These are phyloP conservation scores for Polymixis lichenea DNA, from an alignment of 2,888 invertebrate species.

Conservation along the genomic window DNA sequence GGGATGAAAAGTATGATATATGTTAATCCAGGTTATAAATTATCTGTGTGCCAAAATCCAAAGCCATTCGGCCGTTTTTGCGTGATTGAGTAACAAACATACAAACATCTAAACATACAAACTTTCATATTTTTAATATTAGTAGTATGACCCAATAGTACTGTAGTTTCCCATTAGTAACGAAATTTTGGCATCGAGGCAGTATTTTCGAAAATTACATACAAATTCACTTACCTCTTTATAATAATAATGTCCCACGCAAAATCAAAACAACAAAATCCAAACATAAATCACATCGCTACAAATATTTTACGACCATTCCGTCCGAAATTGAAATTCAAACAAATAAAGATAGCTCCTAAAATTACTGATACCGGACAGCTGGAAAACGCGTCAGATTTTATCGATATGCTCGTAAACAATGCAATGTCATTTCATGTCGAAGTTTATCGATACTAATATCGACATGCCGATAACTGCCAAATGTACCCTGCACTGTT, in stretches of 20 bases:
- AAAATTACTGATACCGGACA: slow-evolving; percentile 55
- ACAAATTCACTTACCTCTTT: too few relatives aligned
- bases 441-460: slow-evolving; percentile 59
- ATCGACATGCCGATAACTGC: slow-evolving; percentile 42
- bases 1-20: too few relatives aligned
- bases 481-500: slow-evolving; percentile 23
- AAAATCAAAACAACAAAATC: slow-evolving; percentile 32
- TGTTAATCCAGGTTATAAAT: too few relatives aligned
- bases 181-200: too few relatives aligned
- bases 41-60: too few relatives aligned
- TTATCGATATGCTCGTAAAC: slow-evolving; percentile 59
- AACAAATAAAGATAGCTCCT: slow-evolving; percentile 54
- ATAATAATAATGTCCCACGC: neutral
- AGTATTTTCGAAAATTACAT: too few relatives aligned
- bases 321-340: slow-evolving; percentile 49
- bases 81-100: too few relatives aligned
- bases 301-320: slow-evolving; percentile 36
- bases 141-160: too few relatives aligned
- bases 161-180: too few relatives aligned
- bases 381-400: slow-evolving; percentile 53
- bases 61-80: too few relatives aligned
- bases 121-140: too few relatives aligned
- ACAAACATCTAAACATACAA: too few relatives aligned
- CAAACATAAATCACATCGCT: slow-evolving; percentile 34
- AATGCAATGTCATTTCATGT: slow-evolving; percentile 53